Conservation (phyloP, 2,888 invertebrate species). For the Parelbella ahira region DNA sequence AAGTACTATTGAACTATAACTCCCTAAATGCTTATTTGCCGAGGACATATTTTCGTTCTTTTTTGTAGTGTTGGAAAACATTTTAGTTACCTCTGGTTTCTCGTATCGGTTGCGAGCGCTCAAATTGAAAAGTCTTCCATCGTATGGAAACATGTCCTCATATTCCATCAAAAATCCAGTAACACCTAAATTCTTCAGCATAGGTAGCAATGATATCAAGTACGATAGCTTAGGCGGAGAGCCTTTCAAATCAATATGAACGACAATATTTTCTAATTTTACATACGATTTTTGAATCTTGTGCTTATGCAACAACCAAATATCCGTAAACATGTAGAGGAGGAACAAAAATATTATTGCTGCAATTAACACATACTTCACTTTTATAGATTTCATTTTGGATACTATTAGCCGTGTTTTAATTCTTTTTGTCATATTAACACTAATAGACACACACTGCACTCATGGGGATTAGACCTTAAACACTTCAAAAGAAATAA, state of each 20-base stretch:
- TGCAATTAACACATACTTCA: slow-evolving; percentile 2
- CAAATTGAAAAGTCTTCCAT: slow-evolving; percentile 78
- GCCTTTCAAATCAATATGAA: slow-evolving; percentile 93
- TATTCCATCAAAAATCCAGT: slow-evolving; percentile 91
- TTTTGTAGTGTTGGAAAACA: no score
- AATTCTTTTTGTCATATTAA: slow-evolving; percentile 4
- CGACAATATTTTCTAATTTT: slow-evolving; percentile 78
- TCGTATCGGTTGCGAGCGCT: slow-evolving; percentile 84
- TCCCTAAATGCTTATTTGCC: no score
- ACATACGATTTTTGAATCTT: slow-evolving; percentile 1
- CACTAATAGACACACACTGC: no score
- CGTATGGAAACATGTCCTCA: slow-evolving; percentile 93
- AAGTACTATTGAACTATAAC: no score
- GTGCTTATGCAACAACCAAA: slow-evolving; percentile 1
- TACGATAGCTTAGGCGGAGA: slow-evolving; percentile 87
- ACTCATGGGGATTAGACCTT: no score
- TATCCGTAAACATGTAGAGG: not conserved
- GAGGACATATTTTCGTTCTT: no score
- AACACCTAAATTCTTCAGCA: slow-evolving; percentile 83
- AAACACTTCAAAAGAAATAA: no score
- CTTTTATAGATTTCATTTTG: slow-evolving; percentile 11
- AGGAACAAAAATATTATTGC: slow-evolving; percentile 1
- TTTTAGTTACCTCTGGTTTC: slow-evolving; percentile 46
- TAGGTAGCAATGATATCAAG: slow-evolving; percentile 81
- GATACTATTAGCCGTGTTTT: slow-evolving; percentile 4